phyloP scores from a whole-genome alignment of 2,797 vertebrate species.

The Hemibagrus guttatus region DNA sequence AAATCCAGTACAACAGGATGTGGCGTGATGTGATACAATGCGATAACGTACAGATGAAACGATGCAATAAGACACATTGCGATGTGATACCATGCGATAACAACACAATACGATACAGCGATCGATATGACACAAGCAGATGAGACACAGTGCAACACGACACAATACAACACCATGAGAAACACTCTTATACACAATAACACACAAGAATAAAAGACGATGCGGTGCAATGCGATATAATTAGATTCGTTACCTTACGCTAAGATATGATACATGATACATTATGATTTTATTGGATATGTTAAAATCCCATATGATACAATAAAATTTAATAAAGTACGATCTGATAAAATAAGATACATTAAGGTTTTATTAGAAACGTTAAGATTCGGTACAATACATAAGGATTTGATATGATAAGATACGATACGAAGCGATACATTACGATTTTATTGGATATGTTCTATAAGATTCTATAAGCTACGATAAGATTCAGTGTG shows the following conservation, averaged over 20 bases:
- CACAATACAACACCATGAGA: background rate
- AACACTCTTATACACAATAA: too few species aligned
- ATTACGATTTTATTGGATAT: background rate
- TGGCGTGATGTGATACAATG: background rate
- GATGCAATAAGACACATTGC: background rate
- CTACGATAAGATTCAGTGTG: background rate
- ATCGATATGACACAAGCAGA: too few species aligned
- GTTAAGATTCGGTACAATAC: background rate
- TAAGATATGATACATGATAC: too few species aligned
- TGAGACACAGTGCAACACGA: background rate
- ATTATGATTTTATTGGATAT: background rate
- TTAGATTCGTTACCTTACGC: background rate
- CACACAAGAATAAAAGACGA: too few species aligned
- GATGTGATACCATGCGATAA: background rate
- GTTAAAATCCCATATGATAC: background rate
- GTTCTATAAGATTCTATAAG: background rate
- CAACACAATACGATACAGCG: background rate
- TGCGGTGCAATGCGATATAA: too few species aligned
- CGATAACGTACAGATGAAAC: background rate
- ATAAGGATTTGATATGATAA: background rate
- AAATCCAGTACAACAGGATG: background rate
- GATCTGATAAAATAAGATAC: background rate
- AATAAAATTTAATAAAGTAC: background rate
- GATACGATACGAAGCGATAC: background rate
- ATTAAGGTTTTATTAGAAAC: background rate